phyloP scores from a whole-genome alignment of 2,113 vertebrate species.

The Plecturocebus donacophilus region DNA sequence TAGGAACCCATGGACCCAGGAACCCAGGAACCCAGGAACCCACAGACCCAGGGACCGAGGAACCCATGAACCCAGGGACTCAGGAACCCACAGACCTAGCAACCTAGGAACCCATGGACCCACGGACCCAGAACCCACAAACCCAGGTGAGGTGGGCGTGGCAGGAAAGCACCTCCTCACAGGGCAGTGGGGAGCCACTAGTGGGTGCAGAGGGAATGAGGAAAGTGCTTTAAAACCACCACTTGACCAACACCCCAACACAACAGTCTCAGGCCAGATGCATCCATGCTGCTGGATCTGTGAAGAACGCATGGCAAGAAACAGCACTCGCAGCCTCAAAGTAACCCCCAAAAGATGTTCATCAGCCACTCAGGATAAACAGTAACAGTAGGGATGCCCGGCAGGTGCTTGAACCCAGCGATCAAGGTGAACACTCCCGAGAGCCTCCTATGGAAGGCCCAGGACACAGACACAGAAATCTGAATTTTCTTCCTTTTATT shows the following conservation, averaged over 20 bases:
- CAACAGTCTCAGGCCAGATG: neutral
- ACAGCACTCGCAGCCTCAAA: too few relatives aligned
- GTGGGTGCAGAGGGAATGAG: rapidly evolving
- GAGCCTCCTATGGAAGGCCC: neutral
- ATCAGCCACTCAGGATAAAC: neutral
- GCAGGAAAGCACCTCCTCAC: neutral
- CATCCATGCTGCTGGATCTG: rapidly evolving
- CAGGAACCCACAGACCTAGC: too few relatives aligned
- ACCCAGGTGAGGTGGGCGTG: too few relatives aligned
- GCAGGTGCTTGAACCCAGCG: neutral
- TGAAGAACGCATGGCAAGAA: too few relatives aligned
- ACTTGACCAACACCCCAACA: neutral
- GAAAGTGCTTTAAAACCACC: neutral
- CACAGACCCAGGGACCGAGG: too few relatives aligned
- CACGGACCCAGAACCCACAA: too few relatives aligned
- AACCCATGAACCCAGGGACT: rapidly evolving
- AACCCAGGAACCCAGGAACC: too few relatives aligned
- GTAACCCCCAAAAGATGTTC: neutral
- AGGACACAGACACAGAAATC: neutral
- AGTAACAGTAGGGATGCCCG: neutral
- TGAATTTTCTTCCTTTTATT: too few relatives aligned
- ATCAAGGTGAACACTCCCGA: neutral
- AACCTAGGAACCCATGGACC: too few relatives aligned
- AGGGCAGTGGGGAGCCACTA: neutral
- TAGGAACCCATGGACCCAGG: too few relatives aligned